phyloP scores from a whole-genome alignment of 1,140 invertebrate genomes.

The Pogonomyrmex barbatus region DNA sequence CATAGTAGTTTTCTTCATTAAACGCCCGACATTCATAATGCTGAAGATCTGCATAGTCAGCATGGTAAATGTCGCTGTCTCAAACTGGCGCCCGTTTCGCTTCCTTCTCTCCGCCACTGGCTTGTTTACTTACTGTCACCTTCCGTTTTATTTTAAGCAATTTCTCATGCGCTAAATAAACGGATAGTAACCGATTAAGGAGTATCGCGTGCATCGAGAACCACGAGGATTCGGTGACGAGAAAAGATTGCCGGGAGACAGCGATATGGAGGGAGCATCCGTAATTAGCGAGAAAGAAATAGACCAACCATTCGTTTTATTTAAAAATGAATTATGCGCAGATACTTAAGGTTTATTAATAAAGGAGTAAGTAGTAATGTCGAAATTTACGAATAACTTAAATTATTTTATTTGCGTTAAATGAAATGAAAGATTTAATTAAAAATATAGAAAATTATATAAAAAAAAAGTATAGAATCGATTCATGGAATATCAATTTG shows the following conservation, averaged over 20 bases:
- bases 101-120: neutral
- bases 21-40: slow-evolving; percentile 59
- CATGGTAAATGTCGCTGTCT: slow-evolving; percentile 46
- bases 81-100: slow-evolving; percentile 24
- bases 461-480: neutral
- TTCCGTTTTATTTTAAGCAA: slow-evolving; percentile 38
- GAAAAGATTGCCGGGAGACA: slow-evolving; percentile 7
- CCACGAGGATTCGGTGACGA: neutral
- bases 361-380: neutral
- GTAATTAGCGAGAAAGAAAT: slow-evolving; percentile 16
- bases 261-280: neutral
- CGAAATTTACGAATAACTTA: neutral
- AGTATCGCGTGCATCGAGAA: neutral
- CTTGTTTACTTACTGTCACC: slow-evolving; percentile 31
- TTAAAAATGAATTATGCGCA: neutral
- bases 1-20: slow-evolving; percentile 56
- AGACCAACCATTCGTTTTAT: neutral
- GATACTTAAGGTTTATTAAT: neutral
- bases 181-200: slow-evolving; percentile 38
- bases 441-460: neutral
- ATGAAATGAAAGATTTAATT: neutral
- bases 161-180: slow-evolving; percentile 38
- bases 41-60: slow-evolving; percentile 51
- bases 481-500: neutral
- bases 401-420: neutral